Evolutionary conservation across 2,888 invertebrate genomes (phyloP), one percentile per base, ranked within the genome.

Genomic region (Drosophila koepferae): DNA sequence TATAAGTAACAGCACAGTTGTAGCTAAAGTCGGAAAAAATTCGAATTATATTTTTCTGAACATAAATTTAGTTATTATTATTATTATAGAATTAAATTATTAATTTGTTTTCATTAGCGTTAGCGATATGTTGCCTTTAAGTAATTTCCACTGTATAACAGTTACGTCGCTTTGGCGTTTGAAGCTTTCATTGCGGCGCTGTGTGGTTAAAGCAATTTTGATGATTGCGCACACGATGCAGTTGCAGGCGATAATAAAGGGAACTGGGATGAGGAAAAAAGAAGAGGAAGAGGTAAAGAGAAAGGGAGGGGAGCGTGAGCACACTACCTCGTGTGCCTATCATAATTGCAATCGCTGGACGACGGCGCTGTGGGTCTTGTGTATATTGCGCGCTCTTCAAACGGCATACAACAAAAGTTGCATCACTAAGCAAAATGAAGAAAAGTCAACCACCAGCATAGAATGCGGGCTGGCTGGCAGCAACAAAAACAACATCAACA

Each of bases 381-480:
- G 34, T 66, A 62, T 73, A 28, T 28, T 28, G 28, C 61, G 60
- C 58, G 53, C 20, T 69, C 63, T 61, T 74, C 63, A 76, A 84
- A 74, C 69, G 65, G 60, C 79, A 68, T 68, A 79, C 46, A 72
- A 79, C 49, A 72, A 82, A 82, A 87, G 82, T 87, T 86, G 85
- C 87, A 86, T 86, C 85, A 86, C 86, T 87, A 82, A 87, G 85
- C 82, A 74, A 74, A 82, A 78, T 69, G 80, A 86, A 81, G 81
- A 86, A 81, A 90, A 90, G 91, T 91, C 91, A 91, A 91, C 86
- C 90, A 91, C 91, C 91, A 91, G 87, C 86, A 84, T 87, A 91
- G 91, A 90, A 91, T 91, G 91, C 91, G 90, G 85, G 85, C 86
- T 67, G 85, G 85, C 86, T 67, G 70, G 61, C 68, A 67, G 48